phyloP scores from a whole-genome alignment of 2,797 vertebrate species.

The Lindbergichthys nudifrons region DNA sequence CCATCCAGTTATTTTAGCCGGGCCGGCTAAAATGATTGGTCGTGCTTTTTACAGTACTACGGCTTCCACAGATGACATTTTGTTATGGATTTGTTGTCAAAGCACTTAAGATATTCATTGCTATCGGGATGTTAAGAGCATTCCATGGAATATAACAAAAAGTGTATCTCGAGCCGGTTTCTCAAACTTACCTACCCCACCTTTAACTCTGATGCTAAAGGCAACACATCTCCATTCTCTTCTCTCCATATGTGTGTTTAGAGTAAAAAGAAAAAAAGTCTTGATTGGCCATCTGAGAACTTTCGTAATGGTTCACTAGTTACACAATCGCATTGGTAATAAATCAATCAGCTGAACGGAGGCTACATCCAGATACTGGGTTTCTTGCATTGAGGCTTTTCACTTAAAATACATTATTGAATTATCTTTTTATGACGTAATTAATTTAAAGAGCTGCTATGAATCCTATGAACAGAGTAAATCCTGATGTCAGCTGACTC shows the following conservation, averaged over 20 bases:
- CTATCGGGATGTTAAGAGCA: too few relatives aligned
- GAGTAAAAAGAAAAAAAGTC: not conserved
- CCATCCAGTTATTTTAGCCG: too few relatives aligned
- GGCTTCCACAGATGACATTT: too few relatives aligned
- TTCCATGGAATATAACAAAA: too few relatives aligned
- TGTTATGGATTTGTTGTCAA: too few relatives aligned
- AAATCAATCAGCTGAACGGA: not conserved
- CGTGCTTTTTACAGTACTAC: too few relatives aligned
- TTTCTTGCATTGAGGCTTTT: not conserved
- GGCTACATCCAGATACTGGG: not conserved
- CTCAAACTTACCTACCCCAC: too few relatives aligned
- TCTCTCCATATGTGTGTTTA: not conserved
- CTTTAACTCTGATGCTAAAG: not conserved
- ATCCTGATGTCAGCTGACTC: not conserved
- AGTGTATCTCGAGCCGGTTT: too few relatives aligned
- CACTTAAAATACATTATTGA: not conserved
- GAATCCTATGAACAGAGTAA: conserved; percentile 4
- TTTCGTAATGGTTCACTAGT: not conserved
- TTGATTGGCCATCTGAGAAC: not conserved
- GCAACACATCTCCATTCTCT: not conserved
- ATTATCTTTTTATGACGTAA: not conserved
- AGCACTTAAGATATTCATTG: too few relatives aligned
- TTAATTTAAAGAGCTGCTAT: not conserved
- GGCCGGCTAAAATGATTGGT: too few relatives aligned
- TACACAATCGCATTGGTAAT: not conserved